Percentiles rank a stretch among this genome's conserved stretches.
phyloP scores from a whole-genome alignment of 2,888 invertebrate genomes.

The Adelphocoris suturalis region DNA sequence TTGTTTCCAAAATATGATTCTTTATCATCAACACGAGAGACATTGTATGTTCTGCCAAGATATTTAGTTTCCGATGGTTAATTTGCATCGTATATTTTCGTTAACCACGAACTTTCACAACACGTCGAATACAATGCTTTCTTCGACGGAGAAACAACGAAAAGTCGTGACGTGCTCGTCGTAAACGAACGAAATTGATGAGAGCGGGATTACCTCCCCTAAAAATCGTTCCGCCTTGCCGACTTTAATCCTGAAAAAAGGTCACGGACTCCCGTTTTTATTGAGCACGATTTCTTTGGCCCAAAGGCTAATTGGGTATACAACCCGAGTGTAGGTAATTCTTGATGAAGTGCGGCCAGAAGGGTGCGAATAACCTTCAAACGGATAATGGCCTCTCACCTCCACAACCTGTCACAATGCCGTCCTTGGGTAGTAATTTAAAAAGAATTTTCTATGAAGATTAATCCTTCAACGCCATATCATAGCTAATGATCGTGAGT shows the following conservation, averaged over 20 bases:
- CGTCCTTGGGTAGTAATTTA: background rate
- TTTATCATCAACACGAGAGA: background rate
- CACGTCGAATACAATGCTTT: conserved; percentile 25
- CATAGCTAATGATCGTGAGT: too few relatives aligned
- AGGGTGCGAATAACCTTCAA: conserved; percentile 14
- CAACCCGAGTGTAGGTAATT: conserved; percentile 9
- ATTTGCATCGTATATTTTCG: background rate
- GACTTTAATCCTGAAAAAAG: conserved; percentile 18
- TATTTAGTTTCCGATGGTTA: background rate
- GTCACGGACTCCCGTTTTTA: conserved; percentile 39
- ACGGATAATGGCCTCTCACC: conserved; percentile 14
- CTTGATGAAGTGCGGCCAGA: conserved; percentile 24
- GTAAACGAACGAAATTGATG: conserved; percentile 19
- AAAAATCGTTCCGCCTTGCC: conserved; percentile 30
- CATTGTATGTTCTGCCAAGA: background rate
- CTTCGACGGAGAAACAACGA: background rate
- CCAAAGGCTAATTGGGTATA: conserved; percentile 32
- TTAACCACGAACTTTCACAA: background rate
- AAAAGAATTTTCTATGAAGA: background rate
- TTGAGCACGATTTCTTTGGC: background rate
- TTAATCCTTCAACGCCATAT: too few relatives aligned
- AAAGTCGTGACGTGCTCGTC: background rate
- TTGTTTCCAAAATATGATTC: background rate
- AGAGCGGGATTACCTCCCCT: background rate
- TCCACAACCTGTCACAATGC: conserved; percentile 1